Percentiles rank a stretch among this genome's conserved stretches.
These are phyloP conservation scores for Netelia virgata DNA, from an alignment of 2,888 invertebrate genomes.

Conservation along the genomic window DNA sequence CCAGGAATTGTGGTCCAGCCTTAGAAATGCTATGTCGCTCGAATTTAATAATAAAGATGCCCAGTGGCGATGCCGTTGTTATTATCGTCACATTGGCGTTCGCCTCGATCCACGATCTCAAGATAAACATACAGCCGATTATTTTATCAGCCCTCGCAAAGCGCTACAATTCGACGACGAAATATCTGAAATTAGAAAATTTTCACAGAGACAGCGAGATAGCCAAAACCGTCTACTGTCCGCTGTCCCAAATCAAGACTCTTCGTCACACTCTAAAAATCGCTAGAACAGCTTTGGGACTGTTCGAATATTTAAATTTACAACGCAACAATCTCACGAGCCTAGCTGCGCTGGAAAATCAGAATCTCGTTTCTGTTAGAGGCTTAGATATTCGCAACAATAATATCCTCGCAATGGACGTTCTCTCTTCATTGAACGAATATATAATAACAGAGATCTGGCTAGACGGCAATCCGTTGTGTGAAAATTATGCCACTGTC, in stretches of 20 bases:
- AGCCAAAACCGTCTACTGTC: slow-evolving; percentile 82
- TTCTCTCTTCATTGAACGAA: slow-evolving; percentile 79
- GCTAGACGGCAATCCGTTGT: slow-evolving; percentile 91
- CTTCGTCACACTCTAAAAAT: slow-evolving; percentile 85
- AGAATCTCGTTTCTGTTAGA: slow-evolving; percentile 74
- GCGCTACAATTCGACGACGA: slow-evolving; percentile 80
- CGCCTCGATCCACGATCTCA: slow-evolving; percentile 84
- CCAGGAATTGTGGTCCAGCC: slow-evolving; percentile 85
- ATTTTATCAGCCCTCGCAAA: slow-evolving; percentile 82
- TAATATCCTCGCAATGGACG: slow-evolving; percentile 76
- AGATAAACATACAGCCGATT: slow-evolving; percentile 85
- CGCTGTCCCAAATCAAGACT: slow-evolving; percentile 85
- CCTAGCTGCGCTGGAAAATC: slow-evolving; percentile 73
- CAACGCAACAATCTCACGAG: slow-evolving; percentile 76
- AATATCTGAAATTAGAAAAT: slow-evolving; percentile 83
- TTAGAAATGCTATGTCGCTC: slow-evolving; percentile 85
- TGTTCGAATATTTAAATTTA: slow-evolving; percentile 77
- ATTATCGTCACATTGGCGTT: slow-evolving; percentile 84
- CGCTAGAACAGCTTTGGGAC: slow-evolving; percentile 74
- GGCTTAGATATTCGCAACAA: slow-evolving; percentile 82
- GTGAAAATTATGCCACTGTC: slow-evolving; percentile 88
- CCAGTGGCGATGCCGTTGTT: slow-evolving; percentile 77
- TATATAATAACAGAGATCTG: slow-evolving; percentile 86
- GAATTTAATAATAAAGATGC: slow-evolving; percentile 83
- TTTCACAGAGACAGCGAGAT: slow-evolving; percentile 85